phyloP scores from a whole-genome alignment of 2,797 vertebrate genomes.

The Kryptopterus vitreolus region DNA sequence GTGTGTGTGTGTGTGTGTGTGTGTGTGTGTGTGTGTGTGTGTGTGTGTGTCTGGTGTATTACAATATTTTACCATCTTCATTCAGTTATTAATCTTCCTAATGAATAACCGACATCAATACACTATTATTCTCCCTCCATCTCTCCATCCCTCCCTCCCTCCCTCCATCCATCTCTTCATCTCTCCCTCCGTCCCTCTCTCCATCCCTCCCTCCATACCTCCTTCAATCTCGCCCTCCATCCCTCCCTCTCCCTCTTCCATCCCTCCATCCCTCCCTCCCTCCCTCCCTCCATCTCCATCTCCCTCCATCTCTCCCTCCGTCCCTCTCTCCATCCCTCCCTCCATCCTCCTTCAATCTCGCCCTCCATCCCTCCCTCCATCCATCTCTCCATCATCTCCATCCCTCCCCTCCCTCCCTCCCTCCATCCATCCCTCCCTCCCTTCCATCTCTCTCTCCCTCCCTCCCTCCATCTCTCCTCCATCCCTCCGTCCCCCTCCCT shows the following conservation, averaged over 20 bases:
- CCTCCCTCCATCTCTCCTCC: not conserved
- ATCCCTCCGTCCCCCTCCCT: not conserved
- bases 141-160: not conserved
- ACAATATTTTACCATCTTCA: too few species aligned
- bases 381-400: constrained; percentile 32
- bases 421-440: not conserved
- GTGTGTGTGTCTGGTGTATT: too few species aligned
- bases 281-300: not conserved
- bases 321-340: not conserved
- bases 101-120: not conserved
- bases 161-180: too few species aligned
- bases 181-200: too few species aligned
- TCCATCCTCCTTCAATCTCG: too few species aligned
- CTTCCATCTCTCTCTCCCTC: not conserved
- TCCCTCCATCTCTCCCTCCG: constrained; percentile 20
- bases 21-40: too few species aligned
- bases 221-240: too few species aligned
- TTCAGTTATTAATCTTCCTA: not conserved
- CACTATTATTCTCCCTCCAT: not conserved
- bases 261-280: not conserved
- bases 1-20: too few species aligned
- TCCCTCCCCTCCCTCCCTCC: not conserved
- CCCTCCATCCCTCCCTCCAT: not conserved
- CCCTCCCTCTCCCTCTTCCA: constrained; percentile 4
- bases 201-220: not conserved